Evolutionary conservation across 2,888 invertebrate genomes (phyloP).

Genomic region (Anoplius nigerrimus): DNA sequence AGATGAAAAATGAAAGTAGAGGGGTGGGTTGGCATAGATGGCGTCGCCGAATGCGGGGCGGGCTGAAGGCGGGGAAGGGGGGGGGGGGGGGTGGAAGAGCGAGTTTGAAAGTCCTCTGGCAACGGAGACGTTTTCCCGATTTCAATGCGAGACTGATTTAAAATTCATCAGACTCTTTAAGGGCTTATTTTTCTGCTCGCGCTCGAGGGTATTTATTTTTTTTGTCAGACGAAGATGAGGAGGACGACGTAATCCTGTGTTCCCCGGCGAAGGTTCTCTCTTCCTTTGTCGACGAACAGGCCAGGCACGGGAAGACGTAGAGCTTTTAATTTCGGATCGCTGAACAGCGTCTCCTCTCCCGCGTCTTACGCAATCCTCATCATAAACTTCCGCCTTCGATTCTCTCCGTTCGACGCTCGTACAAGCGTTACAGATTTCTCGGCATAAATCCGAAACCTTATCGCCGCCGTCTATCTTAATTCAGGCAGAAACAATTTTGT

Average conservation of each 20-base stretch:
- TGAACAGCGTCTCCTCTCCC: slow-evolving; percentile 20
- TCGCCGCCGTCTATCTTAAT: slow-evolving; percentile 51
- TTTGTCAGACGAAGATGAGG: slow-evolving; percentile 49
- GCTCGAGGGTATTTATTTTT: slow-evolving; percentile 73
- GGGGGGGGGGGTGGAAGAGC: slow-evolving; percentile 39
- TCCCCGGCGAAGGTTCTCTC: slow-evolving; percentile 50
- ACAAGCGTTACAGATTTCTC: slow-evolving; percentile 37
- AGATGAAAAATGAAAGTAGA: slow-evolving; percentile 68
- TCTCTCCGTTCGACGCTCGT: background rate
- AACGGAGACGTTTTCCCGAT: slow-evolving; percentile 71
- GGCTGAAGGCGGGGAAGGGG: slow-evolving; percentile 16
- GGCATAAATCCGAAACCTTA: slow-evolving; percentile 30
- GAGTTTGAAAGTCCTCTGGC: slow-evolving; percentile 68
- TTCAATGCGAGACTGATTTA: slow-evolving; percentile 74
- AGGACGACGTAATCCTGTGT: slow-evolving; percentile 61
- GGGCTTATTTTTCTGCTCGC: slow-evolving; percentile 73
- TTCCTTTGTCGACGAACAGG: slow-evolving; percentile 49
- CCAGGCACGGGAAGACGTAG: slow-evolving; percentile 12
- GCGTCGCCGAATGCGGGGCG: slow-evolving; percentile 22
- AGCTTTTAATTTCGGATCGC: slow-evolving; percentile 56
- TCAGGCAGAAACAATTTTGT: slow-evolving; percentile 43
- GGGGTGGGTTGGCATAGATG: slow-evolving; percentile 31
- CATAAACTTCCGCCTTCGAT: background rate
- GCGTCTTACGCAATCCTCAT: background rate
- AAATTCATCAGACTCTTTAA: slow-evolving; percentile 75